phyloP scores from a whole-genome alignment of 2,113 vertebrate genomes.

The Phocoena phocoena region DNA sequence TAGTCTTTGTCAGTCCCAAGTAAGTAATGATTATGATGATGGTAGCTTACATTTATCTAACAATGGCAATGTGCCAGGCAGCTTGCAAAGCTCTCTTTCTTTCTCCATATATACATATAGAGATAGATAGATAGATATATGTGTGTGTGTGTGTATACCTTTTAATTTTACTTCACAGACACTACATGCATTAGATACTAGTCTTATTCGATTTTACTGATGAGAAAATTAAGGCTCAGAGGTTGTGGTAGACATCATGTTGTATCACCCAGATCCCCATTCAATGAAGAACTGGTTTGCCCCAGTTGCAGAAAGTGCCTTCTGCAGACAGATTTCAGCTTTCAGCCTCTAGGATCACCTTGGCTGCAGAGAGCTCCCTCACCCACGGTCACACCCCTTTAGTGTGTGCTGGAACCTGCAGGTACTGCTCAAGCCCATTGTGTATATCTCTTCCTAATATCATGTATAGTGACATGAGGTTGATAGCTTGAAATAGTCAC shows the following conservation, averaged over 20 bases:
- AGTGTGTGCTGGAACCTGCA: background rate
- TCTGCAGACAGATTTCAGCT: background rate
- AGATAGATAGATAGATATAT: background rate
- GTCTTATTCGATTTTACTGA: background rate
- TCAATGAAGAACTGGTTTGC: background rate
- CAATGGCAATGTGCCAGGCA: background rate
- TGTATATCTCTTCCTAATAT: background rate
- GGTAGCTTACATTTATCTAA: background rate
- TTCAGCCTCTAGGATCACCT: background rate
- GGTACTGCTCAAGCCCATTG: background rate
- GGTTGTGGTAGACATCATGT: background rate
- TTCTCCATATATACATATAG: no score
- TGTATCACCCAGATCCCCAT: background rate
- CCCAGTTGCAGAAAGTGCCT: background rate
- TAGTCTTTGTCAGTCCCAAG: background rate
- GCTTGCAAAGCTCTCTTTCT: background rate
- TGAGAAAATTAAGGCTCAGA: background rate
- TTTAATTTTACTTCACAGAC: background rate
- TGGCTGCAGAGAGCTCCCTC: background rate
- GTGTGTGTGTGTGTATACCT: no score
- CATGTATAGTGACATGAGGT: background rate
- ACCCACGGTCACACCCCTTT: background rate
- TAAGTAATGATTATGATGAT: background rate
- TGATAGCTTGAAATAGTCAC: background rate
- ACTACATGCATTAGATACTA: background rate